These are phyloP conservation scores for Aleiodes alternator DNA, from an alignment of 2,888 invertebrate species.

Conservation along the genomic window DNA sequence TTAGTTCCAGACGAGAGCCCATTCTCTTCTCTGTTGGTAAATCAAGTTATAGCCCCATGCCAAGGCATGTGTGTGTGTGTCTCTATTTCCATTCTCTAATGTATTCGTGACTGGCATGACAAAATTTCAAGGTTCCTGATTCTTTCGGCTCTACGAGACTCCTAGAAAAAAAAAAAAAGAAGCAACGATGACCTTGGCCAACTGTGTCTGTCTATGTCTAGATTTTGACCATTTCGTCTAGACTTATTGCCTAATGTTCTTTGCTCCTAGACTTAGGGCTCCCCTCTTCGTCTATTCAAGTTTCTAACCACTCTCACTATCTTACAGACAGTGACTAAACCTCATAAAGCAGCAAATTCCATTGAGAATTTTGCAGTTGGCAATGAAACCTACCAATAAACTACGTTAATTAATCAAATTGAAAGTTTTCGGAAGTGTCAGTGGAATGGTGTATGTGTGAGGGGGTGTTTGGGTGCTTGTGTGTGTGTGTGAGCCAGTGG, in stretches of 20 bases:
- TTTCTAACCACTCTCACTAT: constrained; percentile 33
- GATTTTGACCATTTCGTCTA: no score
- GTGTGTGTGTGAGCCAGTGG: not conserved
- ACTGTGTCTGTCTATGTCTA: not conserved
- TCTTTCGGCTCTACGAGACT: constrained; percentile 3
- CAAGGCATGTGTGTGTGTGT: not conserved
- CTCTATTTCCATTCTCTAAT: constrained; percentile 50
- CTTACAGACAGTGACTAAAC: constrained; percentile 35
- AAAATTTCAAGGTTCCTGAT: constrained; percentile 36
- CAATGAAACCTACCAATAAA: no score
- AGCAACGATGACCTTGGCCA: constrained; percentile 46
- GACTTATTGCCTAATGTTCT: no score
- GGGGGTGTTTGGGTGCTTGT: not conserved
- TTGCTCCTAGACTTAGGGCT: no score
- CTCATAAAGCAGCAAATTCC: not conserved
- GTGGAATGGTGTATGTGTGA: no score
- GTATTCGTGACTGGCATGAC: constrained; percentile 51
- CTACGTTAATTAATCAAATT: constrained; percentile 26
- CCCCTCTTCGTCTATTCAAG: constrained; percentile 46
- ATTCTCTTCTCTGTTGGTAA: not conserved
- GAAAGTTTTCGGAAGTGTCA: constrained; percentile 25
- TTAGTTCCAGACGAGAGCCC: constrained; percentile 34
- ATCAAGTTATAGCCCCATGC: no score
- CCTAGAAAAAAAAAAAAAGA: constrained; percentile 20
- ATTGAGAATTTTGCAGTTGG: no score